Evolutionary conservation across 2,888 invertebrate species (phyloP), one percentile per base, ranked within the genome.

Genomic region (Mythimna albipuncta): DNA sequence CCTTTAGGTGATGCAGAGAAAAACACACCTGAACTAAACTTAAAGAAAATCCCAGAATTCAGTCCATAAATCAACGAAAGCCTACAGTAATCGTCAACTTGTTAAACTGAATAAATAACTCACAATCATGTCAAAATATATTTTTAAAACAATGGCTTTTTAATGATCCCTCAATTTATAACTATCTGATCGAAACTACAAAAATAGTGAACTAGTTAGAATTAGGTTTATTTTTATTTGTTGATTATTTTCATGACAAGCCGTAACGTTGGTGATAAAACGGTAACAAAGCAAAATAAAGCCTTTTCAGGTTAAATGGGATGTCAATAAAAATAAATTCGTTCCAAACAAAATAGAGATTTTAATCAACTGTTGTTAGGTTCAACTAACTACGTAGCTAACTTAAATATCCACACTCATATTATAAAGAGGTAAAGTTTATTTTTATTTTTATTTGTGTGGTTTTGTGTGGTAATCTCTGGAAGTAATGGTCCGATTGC

Each of bases 261-360:
- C 52, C 11, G 80, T 81, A 65, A 70, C 81, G 61, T 73, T 70
- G 80, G 80, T 63, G 67, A 81, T 57, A 4, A 41, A 10, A 35
- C 16, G 19, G 38, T 55, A 79, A 81, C 64, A 81, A 70, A 58
- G 6, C 10, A n/a, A 19, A 62, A 69, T 10, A 54, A 57, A 54
- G 26, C 21, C 13, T 16, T 50, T 41, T 16, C 7, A 35, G 7
- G 32, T 32, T 6, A 44, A 79, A 70, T 13, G 38, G 19, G 9
- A 16, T 69, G 54, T 79, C 44, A 78, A 47, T 58, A n/a, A 63
- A 78, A 52, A 35, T 57, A 21, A n/a, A 52, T 57, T 32, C 61
- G 62, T 50, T 10, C 11, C 21, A 47, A 54, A 54, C 44, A n/a
- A 38, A 57, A 47, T 50, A 6, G n/a, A 41, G 26, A 58, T 64